Conservation (phyloP, 2,888 invertebrate genomes). For the Cosmia pyralina region DNA sequence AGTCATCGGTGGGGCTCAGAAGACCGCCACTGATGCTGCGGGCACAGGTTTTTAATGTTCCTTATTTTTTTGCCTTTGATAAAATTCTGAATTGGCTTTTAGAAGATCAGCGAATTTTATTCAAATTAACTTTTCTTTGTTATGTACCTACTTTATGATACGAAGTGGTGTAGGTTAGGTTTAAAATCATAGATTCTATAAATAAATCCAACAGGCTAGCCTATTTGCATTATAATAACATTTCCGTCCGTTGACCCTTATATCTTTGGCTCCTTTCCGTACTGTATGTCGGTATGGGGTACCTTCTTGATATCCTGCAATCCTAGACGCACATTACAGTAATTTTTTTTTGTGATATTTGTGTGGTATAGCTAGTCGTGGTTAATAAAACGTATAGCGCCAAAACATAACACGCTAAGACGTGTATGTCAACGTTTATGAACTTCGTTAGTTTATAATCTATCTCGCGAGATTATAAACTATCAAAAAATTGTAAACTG, state of each 20-base stretch:
- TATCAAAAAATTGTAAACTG: no score
- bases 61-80: neutral
- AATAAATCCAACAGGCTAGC: slow-evolving; percentile 16
- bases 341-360: neutral
- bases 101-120: neutral
- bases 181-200: slow-evolving; percentile 23
- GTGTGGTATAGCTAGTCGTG: neutral
- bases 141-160: neutral
- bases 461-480: no score
- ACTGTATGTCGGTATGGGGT: neutral
- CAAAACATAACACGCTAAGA: no score
- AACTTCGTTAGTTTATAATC: no score
- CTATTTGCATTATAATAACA: slow-evolving; percentile 23
- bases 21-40: slow-evolving; percentile 89
- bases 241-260: slow-evolving; percentile 35
- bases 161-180: neutral
- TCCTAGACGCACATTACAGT: neutral
- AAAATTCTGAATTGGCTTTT: neutral
- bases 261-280: slow-evolving; percentile 42
- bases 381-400: no score
- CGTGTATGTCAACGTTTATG: no score
- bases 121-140: neutral
- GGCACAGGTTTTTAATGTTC: slow-evolving; percentile 74
- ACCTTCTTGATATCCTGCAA: slow-evolving; percentile 11
- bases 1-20: slow-evolving; percentile 90